A percentile compares a stretch with the other conserved stretches of the same genome.
These are phyloP conservation scores for Berghia stephanieae DNA, from an alignment of 1,140 invertebrate species.

Conservation along the genomic window DNA sequence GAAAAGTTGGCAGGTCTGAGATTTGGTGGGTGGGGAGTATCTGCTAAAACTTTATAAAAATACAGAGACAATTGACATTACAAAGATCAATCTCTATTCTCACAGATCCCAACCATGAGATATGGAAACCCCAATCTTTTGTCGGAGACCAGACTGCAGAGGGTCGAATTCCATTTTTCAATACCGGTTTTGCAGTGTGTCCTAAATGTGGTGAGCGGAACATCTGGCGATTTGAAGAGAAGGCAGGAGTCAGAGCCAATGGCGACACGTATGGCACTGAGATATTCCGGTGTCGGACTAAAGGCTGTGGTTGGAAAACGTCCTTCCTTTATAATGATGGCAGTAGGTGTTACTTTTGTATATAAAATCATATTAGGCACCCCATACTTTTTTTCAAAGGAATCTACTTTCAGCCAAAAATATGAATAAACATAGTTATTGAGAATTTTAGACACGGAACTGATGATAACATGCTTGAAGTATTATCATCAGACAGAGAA, in stretches of 20 bases:
- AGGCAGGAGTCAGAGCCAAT: slow-evolving; percentile 36
- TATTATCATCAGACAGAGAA: too few relatives aligned
- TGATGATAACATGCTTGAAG: too few relatives aligned
- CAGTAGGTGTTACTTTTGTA: slow-evolving; percentile 25
- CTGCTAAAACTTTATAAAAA: not conserved
- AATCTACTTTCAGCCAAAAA: too few relatives aligned
- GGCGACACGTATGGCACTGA: slow-evolving; percentile 39
- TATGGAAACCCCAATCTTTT: slow-evolving; percentile 36
- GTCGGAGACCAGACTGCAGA: slow-evolving; percentile 34
- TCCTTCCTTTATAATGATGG: slow-evolving; percentile 37
- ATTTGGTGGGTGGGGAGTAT: not conserved
- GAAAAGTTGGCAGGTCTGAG: not conserved
- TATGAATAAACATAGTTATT: too few relatives aligned
- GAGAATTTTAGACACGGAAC: too few relatives aligned
- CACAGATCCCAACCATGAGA: slow-evolving; percentile 37
- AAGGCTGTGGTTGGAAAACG: slow-evolving; percentile 37
- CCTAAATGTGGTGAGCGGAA: slow-evolving; percentile 32
- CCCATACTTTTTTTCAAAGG: too few relatives aligned
- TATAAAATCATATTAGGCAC: too few relatives aligned
- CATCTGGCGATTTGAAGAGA: slow-evolving; percentile 35
- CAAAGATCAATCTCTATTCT: not conserved
- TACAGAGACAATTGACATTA: not conserved
- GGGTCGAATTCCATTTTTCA: slow-evolving; percentile 36
- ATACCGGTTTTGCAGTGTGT: slow-evolving; percentile 37
- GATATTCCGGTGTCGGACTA: slow-evolving; percentile 36